These are phyloP conservation scores for Zaprionus obscuricornis DNA, from an alignment of 2,888 invertebrate genomes.

Conservation along the genomic window DNA sequence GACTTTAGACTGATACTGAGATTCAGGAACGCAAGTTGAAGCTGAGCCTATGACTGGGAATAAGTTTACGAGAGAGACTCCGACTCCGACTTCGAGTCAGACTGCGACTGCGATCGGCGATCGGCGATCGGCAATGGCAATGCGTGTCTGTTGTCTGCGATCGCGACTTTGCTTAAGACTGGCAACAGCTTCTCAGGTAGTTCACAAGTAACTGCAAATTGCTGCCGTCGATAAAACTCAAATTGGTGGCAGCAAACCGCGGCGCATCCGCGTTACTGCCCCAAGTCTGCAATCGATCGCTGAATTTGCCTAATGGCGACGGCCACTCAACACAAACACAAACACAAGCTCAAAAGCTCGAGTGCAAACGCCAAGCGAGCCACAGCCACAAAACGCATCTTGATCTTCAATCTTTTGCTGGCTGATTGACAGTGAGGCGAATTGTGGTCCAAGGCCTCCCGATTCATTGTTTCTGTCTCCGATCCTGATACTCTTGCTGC, in stretches of 20 bases:
- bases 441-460: constrained; percentile 34
- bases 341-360: constrained; percentile 33
- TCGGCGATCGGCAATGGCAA: neutral
- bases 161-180: constrained; percentile 33
- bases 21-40: constrained; percentile 33
- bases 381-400: constrained; percentile 46
- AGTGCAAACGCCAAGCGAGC: constrained; percentile 10
- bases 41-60: constrained; percentile 22
- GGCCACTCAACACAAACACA: constrained; percentile 79
- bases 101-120: constrained; percentile 21
- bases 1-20: constrained; percentile 1
- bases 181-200: constrained; percentile 82
- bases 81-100: constrained; percentile 42
- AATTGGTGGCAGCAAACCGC: constrained; percentile 63
- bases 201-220: constrained; percentile 83
- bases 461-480: neutral
- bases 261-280: constrained; percentile 57
- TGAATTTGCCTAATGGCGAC: constrained; percentile 80
- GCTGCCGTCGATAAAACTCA: constrained; percentile 77
- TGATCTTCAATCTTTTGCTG: constrained; percentile 52
- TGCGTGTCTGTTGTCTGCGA: constrained; percentile 36
- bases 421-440: constrained; percentile 65
- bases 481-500: neutral
- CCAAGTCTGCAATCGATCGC: constrained; percentile 67
- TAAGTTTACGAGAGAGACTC: constrained; percentile 4